Conservation (phyloP, 2,888 invertebrate species). For the Nomada ruficornis region DNA sequence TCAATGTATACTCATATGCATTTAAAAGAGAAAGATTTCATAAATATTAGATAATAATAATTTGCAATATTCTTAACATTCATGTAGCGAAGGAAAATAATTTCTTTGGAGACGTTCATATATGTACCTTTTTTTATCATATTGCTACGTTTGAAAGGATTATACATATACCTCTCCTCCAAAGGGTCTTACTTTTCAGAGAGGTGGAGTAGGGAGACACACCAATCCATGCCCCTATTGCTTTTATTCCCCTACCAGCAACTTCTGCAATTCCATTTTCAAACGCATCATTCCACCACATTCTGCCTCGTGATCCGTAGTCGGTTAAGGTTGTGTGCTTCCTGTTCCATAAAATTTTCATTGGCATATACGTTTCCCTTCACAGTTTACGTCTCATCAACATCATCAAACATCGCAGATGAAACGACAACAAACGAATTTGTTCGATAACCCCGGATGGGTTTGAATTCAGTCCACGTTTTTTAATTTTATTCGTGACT, state of each 20-base stretch:
- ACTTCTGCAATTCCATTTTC: constrained; percentile 65
- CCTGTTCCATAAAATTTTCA: constrained; percentile 4
- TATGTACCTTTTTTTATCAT: no score
- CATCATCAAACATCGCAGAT: neutral
- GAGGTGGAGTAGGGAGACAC: constrained; percentile 47
- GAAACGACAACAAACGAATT: constrained; percentile 31
- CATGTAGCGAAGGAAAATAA: no score
- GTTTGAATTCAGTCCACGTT: constrained; percentile 92
- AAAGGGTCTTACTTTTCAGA: constrained; percentile 51
- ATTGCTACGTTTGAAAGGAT: no score
- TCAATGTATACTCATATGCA: no score
- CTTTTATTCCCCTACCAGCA: constrained; percentile 55
- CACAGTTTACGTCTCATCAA: neutral
- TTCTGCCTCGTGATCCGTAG: constrained; percentile 58
- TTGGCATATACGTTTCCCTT: neutral
- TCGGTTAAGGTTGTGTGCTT: constrained; percentile 34
- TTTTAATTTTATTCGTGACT: constrained; percentile 87
- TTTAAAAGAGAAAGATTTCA: no score
- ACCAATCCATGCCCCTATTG: constrained; percentile 48
- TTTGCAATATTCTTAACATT: no score
- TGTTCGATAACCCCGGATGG: constrained; percentile 86
- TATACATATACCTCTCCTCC: constrained; percentile 45
- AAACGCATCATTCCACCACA: constrained; percentile 67
- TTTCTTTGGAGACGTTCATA: no score
- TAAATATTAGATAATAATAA: no score